Evolutionary conservation across 2,888 invertebrate genomes (phyloP).

Genomic region (Neocrepidodera transversa): DNA sequence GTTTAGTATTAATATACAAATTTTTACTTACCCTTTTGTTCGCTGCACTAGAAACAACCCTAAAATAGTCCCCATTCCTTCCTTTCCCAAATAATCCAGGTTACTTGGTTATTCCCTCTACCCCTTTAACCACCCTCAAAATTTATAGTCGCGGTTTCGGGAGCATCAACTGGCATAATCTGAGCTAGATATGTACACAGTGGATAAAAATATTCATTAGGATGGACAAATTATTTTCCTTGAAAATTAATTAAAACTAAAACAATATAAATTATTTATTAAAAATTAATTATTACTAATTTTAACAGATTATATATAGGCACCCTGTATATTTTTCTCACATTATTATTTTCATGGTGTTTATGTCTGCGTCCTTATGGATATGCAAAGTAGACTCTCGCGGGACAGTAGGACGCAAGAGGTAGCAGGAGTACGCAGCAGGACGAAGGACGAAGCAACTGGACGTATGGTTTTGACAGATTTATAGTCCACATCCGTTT

Average conservation of each 20-base stretch:
- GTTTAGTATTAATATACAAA: too few species aligned
- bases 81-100: conserved; percentile 5
- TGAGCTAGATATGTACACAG: conserved; percentile 35
- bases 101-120: conserved; percentile 19
- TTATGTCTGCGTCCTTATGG: background rate
- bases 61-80: background rate
- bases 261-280: background rate
- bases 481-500: conserved; percentile 53
- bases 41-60: background rate
- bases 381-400: background rate
- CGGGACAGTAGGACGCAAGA: conserved; percentile 17
- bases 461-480: conserved; percentile 57
- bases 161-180: conserved; percentile 44
- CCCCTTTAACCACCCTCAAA: conserved; percentile 7
- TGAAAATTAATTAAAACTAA: background rate
- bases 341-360: too few species aligned
- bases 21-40: too few species aligned
- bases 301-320: too few species aligned
- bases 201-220: background rate
- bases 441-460: conserved; percentile 47
- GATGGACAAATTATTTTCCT: background rate
- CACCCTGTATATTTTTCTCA: too few species aligned
- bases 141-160: conserved; percentile 48
- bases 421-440: background rate
- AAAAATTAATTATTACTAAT: too few species aligned